phyloP scores from a whole-genome alignment of 2,797 vertebrate genomes.

The Echeneis naucrates region DNA sequence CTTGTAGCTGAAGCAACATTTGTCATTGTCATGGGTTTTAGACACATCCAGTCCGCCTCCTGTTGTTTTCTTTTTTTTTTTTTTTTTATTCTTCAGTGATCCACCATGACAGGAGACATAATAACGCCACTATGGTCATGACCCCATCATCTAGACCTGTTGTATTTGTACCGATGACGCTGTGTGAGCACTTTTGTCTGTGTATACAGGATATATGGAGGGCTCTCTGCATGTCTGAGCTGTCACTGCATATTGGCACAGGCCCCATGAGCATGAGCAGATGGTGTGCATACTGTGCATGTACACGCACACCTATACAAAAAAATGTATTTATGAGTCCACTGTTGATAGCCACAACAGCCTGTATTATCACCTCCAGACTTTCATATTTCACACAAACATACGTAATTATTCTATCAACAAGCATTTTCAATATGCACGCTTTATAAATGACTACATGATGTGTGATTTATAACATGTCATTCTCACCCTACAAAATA shows the following conservation, averaged over 20 bases:
- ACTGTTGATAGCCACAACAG: neutral
- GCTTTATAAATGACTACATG: neutral
- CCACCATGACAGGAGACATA: constrained; percentile 56
- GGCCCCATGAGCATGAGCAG: constrained; percentile 46
- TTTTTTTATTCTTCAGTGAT: constrained; percentile 51
- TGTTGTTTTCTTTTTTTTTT: too few species aligned
- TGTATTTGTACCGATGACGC: constrained; percentile 45
- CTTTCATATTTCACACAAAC: neutral
- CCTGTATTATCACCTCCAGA: neutral
- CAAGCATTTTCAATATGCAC: neutral
- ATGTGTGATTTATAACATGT: neutral
- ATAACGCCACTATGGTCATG: constrained; percentile 49
- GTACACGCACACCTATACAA: neutral
- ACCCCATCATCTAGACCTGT: constrained; percentile 41
- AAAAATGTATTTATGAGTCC: neutral
- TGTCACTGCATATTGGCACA: constrained; percentile 60
- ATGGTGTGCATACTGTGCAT: constrained; percentile 29
- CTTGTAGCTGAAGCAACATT: constrained; percentile 24
- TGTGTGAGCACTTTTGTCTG: constrained; percentile 38
- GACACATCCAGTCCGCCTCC: constrained; percentile 10
- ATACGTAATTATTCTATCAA: neutral
- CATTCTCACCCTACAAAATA: neutral
- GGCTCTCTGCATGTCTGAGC: constrained; percentile 33
- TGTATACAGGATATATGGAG: constrained; percentile 39
- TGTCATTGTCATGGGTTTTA: constrained; percentile 10